phyloP scores from a whole-genome alignment of 2,797 vertebrate genomes.

The Botia kubotai region DNA sequence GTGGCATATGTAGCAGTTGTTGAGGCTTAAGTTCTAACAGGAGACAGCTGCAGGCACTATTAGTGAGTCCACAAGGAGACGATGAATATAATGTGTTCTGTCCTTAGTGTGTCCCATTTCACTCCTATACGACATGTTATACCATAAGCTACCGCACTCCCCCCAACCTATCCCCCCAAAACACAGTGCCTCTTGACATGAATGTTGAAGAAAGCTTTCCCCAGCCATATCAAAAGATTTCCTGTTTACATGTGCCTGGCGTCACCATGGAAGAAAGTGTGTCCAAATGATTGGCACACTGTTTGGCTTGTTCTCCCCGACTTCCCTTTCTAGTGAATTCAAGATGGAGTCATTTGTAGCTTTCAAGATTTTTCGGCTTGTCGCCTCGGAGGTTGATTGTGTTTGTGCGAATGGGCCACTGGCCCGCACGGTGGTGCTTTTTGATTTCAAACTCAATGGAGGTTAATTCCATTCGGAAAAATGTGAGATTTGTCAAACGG shows the following conservation, averaged over 20 bases:
- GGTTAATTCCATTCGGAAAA: conserved; percentile 55
- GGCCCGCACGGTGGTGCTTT: conserved; percentile 7
- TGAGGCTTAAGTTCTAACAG: conserved; percentile 37
- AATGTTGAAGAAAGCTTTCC: conserved; percentile 44
- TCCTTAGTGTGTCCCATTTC: conserved; percentile 34
- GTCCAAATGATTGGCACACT: conserved; percentile 48
- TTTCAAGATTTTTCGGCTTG: conserved; percentile 42
- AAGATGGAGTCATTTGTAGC: conserved; percentile 33
- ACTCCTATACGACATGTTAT: conserved; percentile 14
- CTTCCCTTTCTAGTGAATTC: conserved; percentile 10
- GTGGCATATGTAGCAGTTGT: conserved; percentile 41
- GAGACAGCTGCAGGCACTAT: conserved; percentile 47
- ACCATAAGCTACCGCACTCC: conserved; percentile 29
- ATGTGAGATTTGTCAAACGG: conserved; percentile 30
- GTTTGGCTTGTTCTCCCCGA: conserved; percentile 33
- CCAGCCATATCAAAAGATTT: conserved; percentile 52
- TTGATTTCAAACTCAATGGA: conserved; percentile 46
- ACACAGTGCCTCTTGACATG: neutral
- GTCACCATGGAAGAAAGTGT: conserved; percentile 44
- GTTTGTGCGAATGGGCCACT: conserved; percentile 23
- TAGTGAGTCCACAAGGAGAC: conserved; percentile 33
- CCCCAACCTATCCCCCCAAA: neutral
- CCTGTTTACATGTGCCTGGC: conserved; percentile 55
- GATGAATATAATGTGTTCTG: conserved; percentile 19
- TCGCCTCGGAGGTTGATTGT: conserved; percentile 36